Base-by-base conservation (phyloP, 2,797 vertebrate genomes). In the Oreochromis grahami region DNA sequence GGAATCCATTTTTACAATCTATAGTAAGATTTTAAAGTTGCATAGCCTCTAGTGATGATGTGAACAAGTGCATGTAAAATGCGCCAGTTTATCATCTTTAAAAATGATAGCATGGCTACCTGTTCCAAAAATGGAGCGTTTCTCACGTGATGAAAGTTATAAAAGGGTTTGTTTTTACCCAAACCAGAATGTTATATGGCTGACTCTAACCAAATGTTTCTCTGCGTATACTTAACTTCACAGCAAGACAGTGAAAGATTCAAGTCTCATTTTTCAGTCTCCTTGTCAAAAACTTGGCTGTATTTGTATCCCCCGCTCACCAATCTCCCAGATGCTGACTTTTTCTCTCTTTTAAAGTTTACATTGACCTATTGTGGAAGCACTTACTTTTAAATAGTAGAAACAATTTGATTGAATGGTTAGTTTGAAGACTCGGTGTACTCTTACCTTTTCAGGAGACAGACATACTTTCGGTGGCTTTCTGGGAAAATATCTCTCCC, bases 361-460 rank as follows among this genome's bases (percentile, higher is more conserved):
- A 74, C 26, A 0, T n/a, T 1, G 0, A 12, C 19, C 17, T 6
- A 51, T 50, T 74, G 26, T 51, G 26, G 70, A 72, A 29, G 0
- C 2, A 17, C 15, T 19, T 72, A 34, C 70, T 74, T 74, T 74
- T 51, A 34, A 17, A 50, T 29, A 8, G 17, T n/a, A 34, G 0
- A 32, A 74, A 50, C 70, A 1, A 9, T 50, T 74, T 50, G 3
- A 50, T 50, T 50, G 26, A 74, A 72, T 72, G 45, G 15, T 72
- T 29, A 72, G 68, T 50, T 48, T 32, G 45, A 1, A 34, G 4
- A 32, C 45, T 50, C 15, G n/a, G 11, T 34, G 26, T 70, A 45
- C 70, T 8, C 26, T 50, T 50, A 50, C 11, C 8, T 74, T 74
- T 74, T 50, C 70, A 50, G 70, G 26, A 74, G 11, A 13, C 5